Base-by-base conservation (phyloP, 2,797 vertebrate species). In the Tangara arthus region DNA sequence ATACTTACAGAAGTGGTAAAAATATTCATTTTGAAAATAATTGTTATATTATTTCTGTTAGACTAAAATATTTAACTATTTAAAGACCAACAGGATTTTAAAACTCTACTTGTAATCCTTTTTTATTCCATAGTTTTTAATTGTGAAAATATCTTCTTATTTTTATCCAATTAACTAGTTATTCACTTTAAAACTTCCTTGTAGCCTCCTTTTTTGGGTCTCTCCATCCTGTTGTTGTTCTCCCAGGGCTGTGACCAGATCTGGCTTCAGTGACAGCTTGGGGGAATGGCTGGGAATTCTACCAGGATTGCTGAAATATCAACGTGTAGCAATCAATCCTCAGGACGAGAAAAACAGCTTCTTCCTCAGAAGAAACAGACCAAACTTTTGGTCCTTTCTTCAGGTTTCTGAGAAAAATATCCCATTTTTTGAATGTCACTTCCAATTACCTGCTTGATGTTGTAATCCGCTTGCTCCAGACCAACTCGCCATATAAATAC, bases 271-370 rank as follows among this genome's bases (percentile, higher is more conserved):
- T 1, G 2, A 41, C 23, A 87, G n/a, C 37, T 57, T 76, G 11
- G 11, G 18, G 5, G 3, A 75, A 57, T 4, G 3, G 15, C 5
- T 0, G 0, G 34, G 17, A 85, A 65, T 15, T 41, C 19, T 23
- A 42, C 12, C 5, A 75, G 8, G 17, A 66, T 6, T n/a, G 10
- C 7, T 71, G 49, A 39, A 68, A 75, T 24, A 68, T 4, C 21
- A 71, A 0, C 0, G 0, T 20, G 41, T 41, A 12, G 6, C 14
- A 35, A 20, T 20, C 26, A 28, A 0, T 53, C 15, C 39, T 76
- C 32, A 42, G 22, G 15, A 15, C 53, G 21, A 65, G 16, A 71
- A 52, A 68, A 78, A 35, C 21, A 3, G 9, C 14, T 64, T 79
- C 39, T 83, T 68, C 56, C 22, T 86, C 44, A 55, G 8, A 28